These are phyloP conservation scores for Neoascia interrupta DNA, from an alignment of 2,888 invertebrate species.

Conservation along the genomic window DNA sequence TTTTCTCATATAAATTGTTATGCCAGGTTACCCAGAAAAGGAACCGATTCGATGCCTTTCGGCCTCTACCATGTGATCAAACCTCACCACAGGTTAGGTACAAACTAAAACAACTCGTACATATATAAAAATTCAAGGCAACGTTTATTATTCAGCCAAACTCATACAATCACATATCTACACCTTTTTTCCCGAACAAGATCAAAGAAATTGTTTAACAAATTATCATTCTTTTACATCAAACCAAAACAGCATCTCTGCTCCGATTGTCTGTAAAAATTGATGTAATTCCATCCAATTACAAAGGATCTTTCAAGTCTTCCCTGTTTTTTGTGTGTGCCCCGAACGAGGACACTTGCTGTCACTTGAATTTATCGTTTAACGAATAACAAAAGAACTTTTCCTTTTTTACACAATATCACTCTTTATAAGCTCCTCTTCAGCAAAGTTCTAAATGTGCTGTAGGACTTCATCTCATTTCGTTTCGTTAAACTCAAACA, in stretches of 20 bases:
- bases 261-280: constrained; percentile 4
- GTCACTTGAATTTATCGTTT: constrained; percentile 30
- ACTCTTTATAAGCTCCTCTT: constrained; percentile 28
- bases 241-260: constrained; percentile 8
- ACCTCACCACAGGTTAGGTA: too few species aligned
- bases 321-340: background rate
- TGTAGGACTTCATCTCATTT: constrained; percentile 42
- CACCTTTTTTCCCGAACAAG: too few species aligned
- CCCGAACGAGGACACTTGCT: constrained; percentile 35
- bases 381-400: constrained; percentile 1
- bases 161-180: too few species aligned
- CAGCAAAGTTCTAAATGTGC: constrained; percentile 16
- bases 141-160: too few species aligned
- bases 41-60: too few species aligned
- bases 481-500: constrained; percentile 31
- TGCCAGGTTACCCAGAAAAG: too few species aligned
- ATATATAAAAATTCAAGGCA: too few species aligned
- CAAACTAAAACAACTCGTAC: too few species aligned
- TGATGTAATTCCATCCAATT: constrained; percentile 49
- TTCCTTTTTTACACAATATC: too few species aligned
- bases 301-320: constrained; percentile 5
- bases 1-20: too few species aligned
- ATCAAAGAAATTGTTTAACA: too few species aligned
- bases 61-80: too few species aligned
- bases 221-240: constrained; percentile 15